Evolutionary conservation across 2,797 vertebrate species (phyloP).

Genomic region (Meriones psammophilus): DNA sequence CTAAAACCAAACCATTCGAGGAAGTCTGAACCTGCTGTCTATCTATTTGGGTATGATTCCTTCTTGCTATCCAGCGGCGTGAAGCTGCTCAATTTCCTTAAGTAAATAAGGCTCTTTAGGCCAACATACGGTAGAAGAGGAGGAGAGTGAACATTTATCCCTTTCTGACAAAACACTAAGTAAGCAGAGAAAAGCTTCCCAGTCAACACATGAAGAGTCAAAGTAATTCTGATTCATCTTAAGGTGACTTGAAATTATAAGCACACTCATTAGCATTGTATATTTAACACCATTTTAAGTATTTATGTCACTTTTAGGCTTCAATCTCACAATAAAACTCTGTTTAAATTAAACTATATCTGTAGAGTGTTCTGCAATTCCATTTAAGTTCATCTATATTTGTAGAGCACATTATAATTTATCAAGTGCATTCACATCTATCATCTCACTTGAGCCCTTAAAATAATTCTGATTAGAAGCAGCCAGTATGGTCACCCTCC

Average conservation of each 20-base stretch:
- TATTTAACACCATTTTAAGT: constrained; percentile 51
- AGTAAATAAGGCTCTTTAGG: constrained; percentile 23
- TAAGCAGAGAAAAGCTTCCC: constrained; percentile 32
- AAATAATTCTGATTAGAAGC: constrained; percentile 63
- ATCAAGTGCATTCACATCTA: constrained; percentile 38
- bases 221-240: constrained; percentile 21
- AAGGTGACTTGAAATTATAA: constrained; percentile 20
- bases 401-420: constrained; percentile 52
- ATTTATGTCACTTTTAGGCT: constrained; percentile 32
- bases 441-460: constrained; percentile 38
- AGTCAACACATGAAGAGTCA: neutral
- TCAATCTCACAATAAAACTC: constrained; percentile 61
- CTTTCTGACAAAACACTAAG: constrained; percentile 55
- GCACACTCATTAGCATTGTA: neutral
- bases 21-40: neutral
- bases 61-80: neutral
- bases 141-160: neutral
- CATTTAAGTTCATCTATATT: constrained; percentile 52
- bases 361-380: constrained; percentile 19
- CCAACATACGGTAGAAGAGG: constrained; percentile 20
- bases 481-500: neutral
- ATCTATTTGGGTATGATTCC: neutral
- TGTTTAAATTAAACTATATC: constrained; percentile 44
- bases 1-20: neutral
- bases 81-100: constrained; percentile 28